Base-by-base conservation (phyloP, 2,888 invertebrate species). In the Pollenia amentaria region DNA sequence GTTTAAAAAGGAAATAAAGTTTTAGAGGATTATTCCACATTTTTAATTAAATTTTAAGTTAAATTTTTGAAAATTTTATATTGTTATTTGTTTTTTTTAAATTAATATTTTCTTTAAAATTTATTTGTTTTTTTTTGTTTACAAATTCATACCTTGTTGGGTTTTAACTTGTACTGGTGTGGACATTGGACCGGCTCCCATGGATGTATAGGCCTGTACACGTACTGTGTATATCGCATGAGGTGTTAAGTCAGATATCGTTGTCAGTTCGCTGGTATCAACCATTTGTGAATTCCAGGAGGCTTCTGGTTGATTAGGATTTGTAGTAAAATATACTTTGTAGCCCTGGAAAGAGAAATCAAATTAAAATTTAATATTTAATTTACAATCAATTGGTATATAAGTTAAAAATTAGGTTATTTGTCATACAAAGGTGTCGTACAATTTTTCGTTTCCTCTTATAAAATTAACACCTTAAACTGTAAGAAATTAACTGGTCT, bases 131-230 rank as follows among this genome's bases (percentile, higher is more conserved):
- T 14, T n/a, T n/a, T n/a, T n/a, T n/a, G n/a, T n/a, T 21, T 29
- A 64, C 16, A 44, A 16, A 42, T 42, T n/a, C 93, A 92, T 93
- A 97, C 97, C 99, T 96, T 98, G 98, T 92, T 98, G 98, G 42
- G 99, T 99, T 94, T 98, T 98, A 90, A 99, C 98, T 94, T 98
- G 98, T n/a, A 99, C 98, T n/a, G 98, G 97, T 4, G 97, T 95
- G 89, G 99, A 99, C 89, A 98, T 95, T 0, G 99, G 99, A 67
- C 99, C 99, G 57, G 98, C 97, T 0, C 99, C 99, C 87, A 98
- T 97, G 16, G 97, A 97, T 9, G 99, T 99, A 93, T 97, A 97
- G 1, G 98, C 98, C 92, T 98, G 98, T 6, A 98, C 98, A 81
- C 97, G 95, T 90, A 99, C 98, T 69, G 98, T 98, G 94, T 99